phyloP scores from a whole-genome alignment of 2,888 invertebrate genomes.

The Cephonodes hylas region DNA sequence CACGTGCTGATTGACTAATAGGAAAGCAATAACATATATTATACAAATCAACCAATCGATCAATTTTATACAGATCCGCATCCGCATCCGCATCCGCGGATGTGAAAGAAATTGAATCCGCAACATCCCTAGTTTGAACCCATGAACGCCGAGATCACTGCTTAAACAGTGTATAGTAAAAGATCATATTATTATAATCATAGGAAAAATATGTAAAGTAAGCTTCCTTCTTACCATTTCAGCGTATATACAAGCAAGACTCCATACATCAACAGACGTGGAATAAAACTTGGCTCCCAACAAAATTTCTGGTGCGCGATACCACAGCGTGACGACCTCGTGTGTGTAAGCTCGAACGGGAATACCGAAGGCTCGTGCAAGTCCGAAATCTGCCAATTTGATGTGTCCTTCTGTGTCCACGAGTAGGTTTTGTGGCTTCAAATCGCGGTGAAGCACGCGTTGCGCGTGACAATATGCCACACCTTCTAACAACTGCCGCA shows the following conservation, averaged over 20 bases:
- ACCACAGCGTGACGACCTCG: slow-evolving; percentile 97
- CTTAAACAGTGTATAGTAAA: too few species aligned
- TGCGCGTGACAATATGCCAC: slow-evolving; percentile 94
- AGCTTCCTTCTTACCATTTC: slow-evolving; percentile 87
- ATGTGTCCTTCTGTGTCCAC: slow-evolving; percentile 92
- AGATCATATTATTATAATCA: too few species aligned
- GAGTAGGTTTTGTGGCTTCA: slow-evolving; percentile 97
- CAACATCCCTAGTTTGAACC: too few species aligned
- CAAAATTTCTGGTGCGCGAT: slow-evolving; percentile 97
- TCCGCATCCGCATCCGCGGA: too few species aligned
- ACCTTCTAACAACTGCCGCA: slow-evolving; percentile 93
- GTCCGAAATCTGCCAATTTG: slow-evolving; percentile 98
- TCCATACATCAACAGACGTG: slow-evolving; percentile 97
- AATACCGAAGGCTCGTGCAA: slow-evolving; percentile 94
- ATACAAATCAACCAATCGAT: too few species aligned
- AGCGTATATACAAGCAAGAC: slow-evolving; percentile 96
- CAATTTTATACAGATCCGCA: too few species aligned
- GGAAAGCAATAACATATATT: too few species aligned
- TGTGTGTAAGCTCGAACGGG: slow-evolving; percentile 97
- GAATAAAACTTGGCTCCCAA: slow-evolving; percentile 95
- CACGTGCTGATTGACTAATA: too few species aligned
- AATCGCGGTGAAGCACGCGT: slow-evolving; percentile 94
- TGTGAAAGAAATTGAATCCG: too few species aligned
- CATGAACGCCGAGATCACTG: too few species aligned
- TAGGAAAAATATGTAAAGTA: too few species aligned